Base-by-base conservation (phyloP, 2,888 invertebrate species). In the Eristalis tenax region DNA sequence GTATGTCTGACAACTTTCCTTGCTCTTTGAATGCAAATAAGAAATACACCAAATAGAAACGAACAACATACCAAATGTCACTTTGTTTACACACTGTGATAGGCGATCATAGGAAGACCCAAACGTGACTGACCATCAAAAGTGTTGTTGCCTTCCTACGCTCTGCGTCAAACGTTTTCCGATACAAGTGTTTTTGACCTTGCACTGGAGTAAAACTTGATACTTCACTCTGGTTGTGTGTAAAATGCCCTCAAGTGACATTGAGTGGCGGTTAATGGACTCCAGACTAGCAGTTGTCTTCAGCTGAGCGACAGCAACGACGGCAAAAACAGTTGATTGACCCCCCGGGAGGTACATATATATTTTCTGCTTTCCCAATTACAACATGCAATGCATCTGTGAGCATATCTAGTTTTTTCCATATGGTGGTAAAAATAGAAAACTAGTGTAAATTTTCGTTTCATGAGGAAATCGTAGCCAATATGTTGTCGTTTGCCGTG, bases 41-140 rank as follows among this genome's bases (percentile, higher is more conserved):
- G 50, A 50, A 50, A 68, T 68, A 28, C 56, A 75, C 40, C 64
- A 22, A 15, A 26, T 15, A 23, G 74, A 68, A 22, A 56, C 22
- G 18, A n/a, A 18, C 32, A 56, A 57, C 70, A 82, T 57, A 79
- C 69, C 57, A 59, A 70, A 18, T 83, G 69, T 50, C 73, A 79
- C 69, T 79, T 82, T 79, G 69, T 81, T 75, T 74, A 69, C 64
- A 74, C 35, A 23, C 15, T 68, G 35, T 6, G 40, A 59, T 38
- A 63, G 64, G 35, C 50, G 68, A 59, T 63, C 59, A 75, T 38
- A 74, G 64, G 64, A 80, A 80, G 23, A 13, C 26, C 13, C 26
- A 59, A 71, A 84, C 80, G 84, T 84, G 84, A 80, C 84, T 80
- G 84, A 68, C 84, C 76, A 35, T 76, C 71, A 43, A 43, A 28